A percentile compares a stretch with the other conserved stretches of the same genome.
Evolutionary conservation across 1,140 invertebrate species (phyloP).

Genomic region (Elymnias hypermnestra): DNA sequence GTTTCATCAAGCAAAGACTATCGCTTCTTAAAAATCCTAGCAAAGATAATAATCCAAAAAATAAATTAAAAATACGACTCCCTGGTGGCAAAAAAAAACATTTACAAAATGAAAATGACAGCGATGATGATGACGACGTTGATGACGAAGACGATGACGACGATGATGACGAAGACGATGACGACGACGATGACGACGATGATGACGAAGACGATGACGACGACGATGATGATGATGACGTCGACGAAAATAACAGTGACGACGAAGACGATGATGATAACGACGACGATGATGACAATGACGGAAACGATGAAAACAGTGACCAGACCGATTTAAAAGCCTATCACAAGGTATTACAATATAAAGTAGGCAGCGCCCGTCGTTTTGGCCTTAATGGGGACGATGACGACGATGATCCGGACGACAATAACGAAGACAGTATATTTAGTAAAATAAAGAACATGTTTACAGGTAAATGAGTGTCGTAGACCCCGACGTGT

Average conservation of each 20-base stretch:
- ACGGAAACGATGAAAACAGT: slow-evolving; percentile 45
- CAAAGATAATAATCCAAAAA: slow-evolving; percentile 16
- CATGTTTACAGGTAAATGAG: slow-evolving; percentile 73
- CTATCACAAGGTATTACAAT: slow-evolving; percentile 1
- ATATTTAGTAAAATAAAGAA: slow-evolving; percentile 70
- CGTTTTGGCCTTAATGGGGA: slow-evolving; percentile 75
- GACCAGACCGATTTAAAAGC: slow-evolving; percentile 29
- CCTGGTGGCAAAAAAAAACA: slow-evolving; percentile 47
- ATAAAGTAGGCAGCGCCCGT: slow-evolving; percentile 23
- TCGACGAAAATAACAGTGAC: slow-evolving; percentile 73
- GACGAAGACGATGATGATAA: slow-evolving; percentile 75
- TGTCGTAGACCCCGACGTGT: slow-evolving; percentile 57
- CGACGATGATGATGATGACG: slow-evolving; percentile 52
- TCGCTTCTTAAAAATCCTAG: slow-evolving; percentile 8
- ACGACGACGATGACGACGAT: slow-evolving; percentile 63
- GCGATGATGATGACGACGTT: slow-evolving; percentile 59
- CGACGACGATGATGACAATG: slow-evolving; percentile 71
- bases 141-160: slow-evolving; percentile 70
- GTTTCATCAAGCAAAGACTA: slow-evolving; percentile 2
- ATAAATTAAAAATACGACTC: neutral
- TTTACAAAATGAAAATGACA: slow-evolving; percentile 32
- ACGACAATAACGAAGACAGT: slow-evolving; percentile 75
- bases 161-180: slow-evolving; percentile 64
- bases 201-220: slow-evolving; percentile 62
- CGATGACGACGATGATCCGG: slow-evolving; percentile 72